These are phyloP conservation scores for Rhodinocichla rosea DNA, from an alignment of 2,113 vertebrate species.

Conservation along the genomic window DNA sequence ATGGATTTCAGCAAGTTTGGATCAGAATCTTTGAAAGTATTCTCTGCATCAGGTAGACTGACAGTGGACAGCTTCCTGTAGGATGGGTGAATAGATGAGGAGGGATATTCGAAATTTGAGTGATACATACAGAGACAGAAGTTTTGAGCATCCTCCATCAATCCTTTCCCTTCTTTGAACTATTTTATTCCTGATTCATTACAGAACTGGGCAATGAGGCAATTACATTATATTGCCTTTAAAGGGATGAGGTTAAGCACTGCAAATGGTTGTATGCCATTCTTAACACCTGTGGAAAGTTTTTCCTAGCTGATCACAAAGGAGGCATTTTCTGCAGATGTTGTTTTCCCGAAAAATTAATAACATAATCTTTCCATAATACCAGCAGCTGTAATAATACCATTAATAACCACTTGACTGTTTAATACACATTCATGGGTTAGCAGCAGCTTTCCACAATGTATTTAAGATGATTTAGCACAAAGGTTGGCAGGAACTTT, in stretches of 20 bases:
- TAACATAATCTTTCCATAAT: background rate
- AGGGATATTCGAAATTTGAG: background rate
- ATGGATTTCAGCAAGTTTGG: background rate
- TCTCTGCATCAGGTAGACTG: background rate
- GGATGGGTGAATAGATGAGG: background rate
- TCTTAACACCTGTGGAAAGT: slow-evolving; percentile 23
- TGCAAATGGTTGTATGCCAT: background rate
- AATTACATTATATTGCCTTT: background rate
- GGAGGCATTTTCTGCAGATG: slow-evolving; percentile 25
- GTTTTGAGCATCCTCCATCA: background rate
- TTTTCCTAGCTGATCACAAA: slow-evolving; percentile 27
- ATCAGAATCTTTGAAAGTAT: background rate
- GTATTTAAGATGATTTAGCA: background rate
- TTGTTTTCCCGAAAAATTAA: slow-evolving; percentile 23
- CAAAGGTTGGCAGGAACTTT: background rate
- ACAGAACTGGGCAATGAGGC: background rate
- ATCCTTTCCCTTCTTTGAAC: background rate
- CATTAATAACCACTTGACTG: slow-evolving; percentile 6
- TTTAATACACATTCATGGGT: background rate
- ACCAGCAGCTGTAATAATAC: slow-evolving; percentile 52
- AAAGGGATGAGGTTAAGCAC: background rate
- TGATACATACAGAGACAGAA: background rate
- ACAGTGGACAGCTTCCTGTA: background rate
- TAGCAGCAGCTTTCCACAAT: background rate
- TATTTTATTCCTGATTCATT: background rate